These are phyloP conservation scores for Dipodomys stephensi DNA, from an alignment of 2,113 vertebrate species.

Conservation along the genomic window DNA sequence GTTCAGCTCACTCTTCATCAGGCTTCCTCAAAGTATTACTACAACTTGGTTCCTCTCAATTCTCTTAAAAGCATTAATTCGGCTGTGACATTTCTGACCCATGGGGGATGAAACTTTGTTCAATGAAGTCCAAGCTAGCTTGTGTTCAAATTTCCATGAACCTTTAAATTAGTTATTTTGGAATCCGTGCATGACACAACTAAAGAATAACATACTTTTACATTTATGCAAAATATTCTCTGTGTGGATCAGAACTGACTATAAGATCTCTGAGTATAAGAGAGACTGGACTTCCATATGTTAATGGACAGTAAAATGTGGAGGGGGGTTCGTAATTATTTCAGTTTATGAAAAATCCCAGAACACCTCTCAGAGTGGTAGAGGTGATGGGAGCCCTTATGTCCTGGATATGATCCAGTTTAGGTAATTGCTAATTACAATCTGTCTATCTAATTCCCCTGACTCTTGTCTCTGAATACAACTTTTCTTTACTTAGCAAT, in stretches of 20 bases:
- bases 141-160: neutral
- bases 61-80: slow-evolving; percentile 48
- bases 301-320: slow-evolving; percentile 55
- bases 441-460: slow-evolving; percentile 77
- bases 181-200: slow-evolving; percentile 4
- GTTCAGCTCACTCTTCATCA: neutral
- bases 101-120: slow-evolving; percentile 29
- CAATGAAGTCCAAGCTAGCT: slow-evolving; percentile 28
- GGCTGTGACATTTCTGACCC: slow-evolving; percentile 24
- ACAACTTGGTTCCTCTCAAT: neutral
- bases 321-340: slow-evolving; percentile 52
- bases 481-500: slow-evolving; percentile 73
- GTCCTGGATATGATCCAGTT: slow-evolving; percentile 77
- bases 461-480: slow-evolving; percentile 59
- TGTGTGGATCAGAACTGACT: neutral
- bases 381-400: slow-evolving; percentile 77
- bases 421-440: slow-evolving; percentile 81
- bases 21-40: neutral
- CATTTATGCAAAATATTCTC: slow-evolving; percentile 24
- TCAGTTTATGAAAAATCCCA: slow-evolving; percentile 77
- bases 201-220: slow-evolving; percentile 19
- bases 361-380: slow-evolving; percentile 60
- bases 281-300: slow-evolving; percentile 50
- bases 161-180: slow-evolving; percentile 43
- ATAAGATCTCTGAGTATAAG: slow-evolving; percentile 29